Conservation (phyloP, 2,888 invertebrate species). For the Willowsia nigromaculata region DNA sequence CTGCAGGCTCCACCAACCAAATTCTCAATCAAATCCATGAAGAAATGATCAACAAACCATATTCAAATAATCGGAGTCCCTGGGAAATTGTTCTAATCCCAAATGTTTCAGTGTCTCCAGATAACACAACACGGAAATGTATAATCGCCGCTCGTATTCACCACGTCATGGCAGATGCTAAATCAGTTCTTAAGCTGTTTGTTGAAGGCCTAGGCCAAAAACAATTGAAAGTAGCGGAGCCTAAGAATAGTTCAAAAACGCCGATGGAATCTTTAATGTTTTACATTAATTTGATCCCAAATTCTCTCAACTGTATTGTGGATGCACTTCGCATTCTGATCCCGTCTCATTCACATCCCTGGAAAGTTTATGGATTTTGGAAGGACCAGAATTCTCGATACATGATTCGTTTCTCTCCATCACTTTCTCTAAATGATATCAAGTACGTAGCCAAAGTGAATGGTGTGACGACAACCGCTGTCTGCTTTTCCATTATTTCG, state of each 20-base stretch:
- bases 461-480: background rate
- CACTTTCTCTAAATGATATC: background rate
- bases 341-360: background rate
- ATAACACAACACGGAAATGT: background rate
- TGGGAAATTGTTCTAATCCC: constrained; percentile 36
- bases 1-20: too few species aligned
- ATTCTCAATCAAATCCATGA: background rate
- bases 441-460: background rate
- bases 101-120: too few species aligned
- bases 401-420: background rate
- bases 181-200: background rate
- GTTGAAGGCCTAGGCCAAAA: constrained; percentile 1
- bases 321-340: too few species aligned
- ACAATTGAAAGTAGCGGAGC: background rate
- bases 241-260: background rate
- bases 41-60: background rate
- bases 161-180: background rate
- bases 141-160: background rate
- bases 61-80: background rate
- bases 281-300: background rate
- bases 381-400: background rate
- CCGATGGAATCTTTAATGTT: background rate
- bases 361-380: background rate
- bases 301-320: background rate
- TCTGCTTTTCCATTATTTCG: background rate